Base-by-base conservation (phyloP, 2,888 invertebrate genomes). In the Torymus aiolomorphi region DNA sequence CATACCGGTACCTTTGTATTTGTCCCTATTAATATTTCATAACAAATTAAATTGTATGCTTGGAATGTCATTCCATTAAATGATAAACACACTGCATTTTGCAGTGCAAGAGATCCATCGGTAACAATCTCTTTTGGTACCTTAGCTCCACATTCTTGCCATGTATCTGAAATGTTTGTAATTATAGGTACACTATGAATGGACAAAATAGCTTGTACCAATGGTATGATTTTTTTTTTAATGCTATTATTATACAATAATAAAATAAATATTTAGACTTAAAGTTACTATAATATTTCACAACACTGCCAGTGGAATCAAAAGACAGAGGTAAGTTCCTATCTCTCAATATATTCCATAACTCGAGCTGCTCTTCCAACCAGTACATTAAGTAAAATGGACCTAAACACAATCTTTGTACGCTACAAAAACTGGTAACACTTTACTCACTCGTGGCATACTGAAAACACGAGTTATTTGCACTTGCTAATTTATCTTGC, bases 141-240 rank as follows among this genome's bases (percentile, higher is more conserved):
- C n/a, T n/a, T n/a, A n/a, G n/a, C n/a, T n/a, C n/a, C n/a, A n/a
- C n/a, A n/a, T n/a, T n/a, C n/a, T n/a, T n/a, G n/a, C n/a, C n/a
- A n/a, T n/a, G n/a, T n/a, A n/a, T n/a, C n/a, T n/a, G n/a, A n/a
- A n/a, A n/a, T n/a, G n/a, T n/a, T 85, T 31, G 74, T 77, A 12
- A 85, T 63, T 2, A 76, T 77, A 65, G 84, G 84, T 0, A 83
- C 82, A 63, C 85, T 84, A 63, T 86, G 84, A 67, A 83, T 84
- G 24, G 83, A 84, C 0, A 84, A 84, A 16, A 85, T 51, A 80
- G 84, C 79, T 78, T 86, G 85, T 42, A 83, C 83, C 10, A 86
- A 20, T 2, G 85, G 85, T 8, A 84, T 63, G 14, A 83, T 83
- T 31, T 83, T 83, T 10, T 62, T 56, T 16, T 59, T 20, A 74